A percentile compares a stretch with the other conserved stretches of the same genome.
Evolutionary conservation across 2,797 vertebrate species (phyloP).

Genomic region (Molossus molossus): DNA sequence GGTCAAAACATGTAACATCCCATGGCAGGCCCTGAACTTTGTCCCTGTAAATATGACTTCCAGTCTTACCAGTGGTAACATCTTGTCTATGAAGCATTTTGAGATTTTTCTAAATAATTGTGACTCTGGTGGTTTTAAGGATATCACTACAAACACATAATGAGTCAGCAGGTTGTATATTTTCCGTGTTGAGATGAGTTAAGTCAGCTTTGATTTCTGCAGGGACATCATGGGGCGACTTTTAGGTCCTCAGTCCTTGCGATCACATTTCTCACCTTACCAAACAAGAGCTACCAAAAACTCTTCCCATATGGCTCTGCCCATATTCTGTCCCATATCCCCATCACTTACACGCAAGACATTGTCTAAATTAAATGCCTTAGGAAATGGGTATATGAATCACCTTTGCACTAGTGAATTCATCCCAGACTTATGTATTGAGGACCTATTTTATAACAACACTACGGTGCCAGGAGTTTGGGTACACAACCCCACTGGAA

Average conservation of each 20-base stretch:
- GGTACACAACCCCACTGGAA: not conserved
- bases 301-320: not conserved
- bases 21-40: not conserved
- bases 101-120: not conserved
- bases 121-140: not conserved
- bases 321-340: not conserved
- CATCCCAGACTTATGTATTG: not conserved
- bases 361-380: not conserved
- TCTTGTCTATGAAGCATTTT: not conserved
- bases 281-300: not conserved
- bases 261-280: not conserved
- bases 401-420: constrained; percentile 37
- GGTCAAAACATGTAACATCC: not conserved
- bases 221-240: not conserved
- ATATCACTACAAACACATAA: not conserved
- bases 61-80: not conserved
- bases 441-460: not conserved
- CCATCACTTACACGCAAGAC: not conserved
- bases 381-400: not conserved
- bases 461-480: not conserved
- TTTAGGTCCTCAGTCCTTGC: not conserved
- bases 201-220: not conserved
- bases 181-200: not conserved
- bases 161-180: not conserved
- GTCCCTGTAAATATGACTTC: not conserved